Evolutionary conservation across 2,797 vertebrate species (phyloP).

Genomic region (Anguilla megastoma): DNA sequence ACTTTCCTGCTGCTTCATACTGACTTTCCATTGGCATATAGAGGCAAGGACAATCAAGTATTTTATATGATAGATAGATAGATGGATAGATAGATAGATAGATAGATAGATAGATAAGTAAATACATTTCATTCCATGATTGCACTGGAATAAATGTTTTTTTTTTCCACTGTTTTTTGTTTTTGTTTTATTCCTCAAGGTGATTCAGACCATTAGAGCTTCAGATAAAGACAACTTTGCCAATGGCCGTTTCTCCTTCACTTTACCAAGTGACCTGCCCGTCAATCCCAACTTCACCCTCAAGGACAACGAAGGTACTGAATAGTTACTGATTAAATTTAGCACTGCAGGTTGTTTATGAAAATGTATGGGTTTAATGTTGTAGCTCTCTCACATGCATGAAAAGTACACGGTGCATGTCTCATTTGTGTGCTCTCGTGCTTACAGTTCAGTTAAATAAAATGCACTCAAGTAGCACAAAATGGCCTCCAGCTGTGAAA

Average conservation of each 20-base stretch:
- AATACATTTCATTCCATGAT: not conserved
- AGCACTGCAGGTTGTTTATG: not conserved
- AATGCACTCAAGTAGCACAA: not conserved
- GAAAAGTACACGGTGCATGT: not conserved
- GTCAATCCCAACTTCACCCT: constrained; percentile 86
- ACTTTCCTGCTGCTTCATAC: not conserved
- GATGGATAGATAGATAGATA: not conserved
- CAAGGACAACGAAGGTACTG: constrained; percentile 89
- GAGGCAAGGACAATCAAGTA: not conserved
- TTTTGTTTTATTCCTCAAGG: constrained; percentile 62
- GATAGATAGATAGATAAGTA: not conserved
- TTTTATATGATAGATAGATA: not conserved
- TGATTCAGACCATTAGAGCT: constrained; percentile 86
- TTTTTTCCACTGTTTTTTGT: not conserved
- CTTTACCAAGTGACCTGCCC: constrained; percentile 71
- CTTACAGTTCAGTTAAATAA: not conserved
- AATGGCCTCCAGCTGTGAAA: not conserved
- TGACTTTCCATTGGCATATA: not conserved
- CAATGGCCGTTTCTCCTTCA: constrained; percentile 85
- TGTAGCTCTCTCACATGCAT: not conserved
- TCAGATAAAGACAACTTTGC: constrained; percentile 86
- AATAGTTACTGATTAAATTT: not conserved
- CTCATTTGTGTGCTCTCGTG: not conserved
- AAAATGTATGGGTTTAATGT: not conserved
- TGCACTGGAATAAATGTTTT: not conserved